Base-by-base conservation (phyloP, 2,888 invertebrate species). In the Lagria hirta region DNA sequence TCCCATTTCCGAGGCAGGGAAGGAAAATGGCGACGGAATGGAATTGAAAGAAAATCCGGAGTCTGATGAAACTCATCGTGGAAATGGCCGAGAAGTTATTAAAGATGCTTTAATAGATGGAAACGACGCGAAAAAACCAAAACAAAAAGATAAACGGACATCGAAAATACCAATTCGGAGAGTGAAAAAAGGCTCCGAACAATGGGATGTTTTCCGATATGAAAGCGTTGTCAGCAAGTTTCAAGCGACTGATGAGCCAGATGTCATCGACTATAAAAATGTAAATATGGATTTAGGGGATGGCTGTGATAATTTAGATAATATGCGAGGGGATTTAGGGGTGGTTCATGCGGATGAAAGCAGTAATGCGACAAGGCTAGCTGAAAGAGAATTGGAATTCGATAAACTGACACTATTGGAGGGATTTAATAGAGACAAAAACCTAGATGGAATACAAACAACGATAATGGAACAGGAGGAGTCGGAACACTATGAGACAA, bases 1-100 rank as follows among this genome's bases (percentile, higher is more conserved):
- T 28, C 29, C 34, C 5, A 35, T 43, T 43, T 43, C 42, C 28
- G 40, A 33, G 11, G 40, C 33, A 12, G 38, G 23, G 40, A 32
- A 40, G n/a, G 45, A 45, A 13, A 40, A 34, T 18, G 45, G 45
- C 2, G 45, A 45, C 23, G 45, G 40, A 12, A 34, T 34, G 5
- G 42, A 43, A 22, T 35, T 35, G 10, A 34, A 34, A 26, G 41
- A 41, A 23, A 34, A 28, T 17, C 29, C 16, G 6, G 28, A 42
- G 18, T 33, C 21, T 17, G 33, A 17, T 18, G 11, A 24, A 17
- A 24, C 18, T 27, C 14, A 11, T 20, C n/a, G n/a, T n/a, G n/a
- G n/a, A n/a, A 36, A 36, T 36, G 16, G 8, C 23, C 21, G 21
- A 12, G 12, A 30, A 11, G 30, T 8, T 8, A 30, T 30, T 20